Conservation (phyloP, 2,113 vertebrate genomes). For the Theropithecus gelada region DNA sequence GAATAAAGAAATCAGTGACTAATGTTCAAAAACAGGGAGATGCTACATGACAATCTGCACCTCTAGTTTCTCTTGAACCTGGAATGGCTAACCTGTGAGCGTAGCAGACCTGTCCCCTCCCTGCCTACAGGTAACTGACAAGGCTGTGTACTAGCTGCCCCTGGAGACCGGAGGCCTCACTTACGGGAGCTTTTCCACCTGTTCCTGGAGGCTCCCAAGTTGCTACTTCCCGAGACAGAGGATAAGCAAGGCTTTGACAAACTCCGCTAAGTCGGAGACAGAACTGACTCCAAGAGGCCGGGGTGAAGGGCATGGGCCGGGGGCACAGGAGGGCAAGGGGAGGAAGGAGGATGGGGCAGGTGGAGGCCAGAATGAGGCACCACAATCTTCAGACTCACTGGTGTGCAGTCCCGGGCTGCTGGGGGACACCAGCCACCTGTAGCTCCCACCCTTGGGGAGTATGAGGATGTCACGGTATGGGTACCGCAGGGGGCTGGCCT, state of each 20-base stretch:
- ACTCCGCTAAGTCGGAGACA: rapidly evolving
- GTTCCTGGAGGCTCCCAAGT: neutral
- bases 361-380: neutral
- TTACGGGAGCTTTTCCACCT: neutral
- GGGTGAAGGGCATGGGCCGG: no score
- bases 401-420: neutral
- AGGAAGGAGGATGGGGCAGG: neutral
- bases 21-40: neutral
- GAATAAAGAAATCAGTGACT: neutral
- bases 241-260: neutral
- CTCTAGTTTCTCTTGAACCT: neutral
- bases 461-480: rapidly evolving
- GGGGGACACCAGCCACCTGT: neutral
- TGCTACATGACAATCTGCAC: neutral
- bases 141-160: neutral
- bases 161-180: neutral
- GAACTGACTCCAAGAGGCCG: rapidly evolving
- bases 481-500: neutral
- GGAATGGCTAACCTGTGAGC: neutral
- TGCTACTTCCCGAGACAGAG: rapidly evolving
- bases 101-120: neutral
- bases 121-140: neutral
- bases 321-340: neutral
- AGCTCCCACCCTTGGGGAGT: neutral
- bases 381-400: neutral